A percentile compares a stretch with the other conserved stretches of the same genome.
Evolutionary conservation across 2,888 invertebrate genomes (phyloP).

Genomic region (Seira ritae): DNA sequence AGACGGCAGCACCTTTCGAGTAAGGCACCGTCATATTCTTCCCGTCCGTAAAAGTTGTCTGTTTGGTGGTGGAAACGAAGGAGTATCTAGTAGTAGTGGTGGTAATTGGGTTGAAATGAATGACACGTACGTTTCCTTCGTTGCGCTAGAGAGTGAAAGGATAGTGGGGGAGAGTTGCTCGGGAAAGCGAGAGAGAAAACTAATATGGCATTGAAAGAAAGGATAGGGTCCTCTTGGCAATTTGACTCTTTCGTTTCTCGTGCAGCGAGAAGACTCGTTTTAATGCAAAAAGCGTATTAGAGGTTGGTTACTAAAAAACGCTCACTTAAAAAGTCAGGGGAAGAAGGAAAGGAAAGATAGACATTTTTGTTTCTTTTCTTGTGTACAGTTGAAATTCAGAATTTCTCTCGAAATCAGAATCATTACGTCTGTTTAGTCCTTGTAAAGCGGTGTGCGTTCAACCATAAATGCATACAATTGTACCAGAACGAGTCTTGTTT

Average conservation of each 20-base stretch:
- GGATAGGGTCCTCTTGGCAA: conserved; percentile 31
- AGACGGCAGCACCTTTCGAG: conserved; percentile 58
- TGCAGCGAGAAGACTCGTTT: too few relatives aligned
- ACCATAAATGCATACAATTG: conserved; percentile 54
- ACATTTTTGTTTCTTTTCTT: too few relatives aligned
- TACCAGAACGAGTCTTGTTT: background rate
- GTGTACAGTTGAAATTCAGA: conserved; percentile 52
- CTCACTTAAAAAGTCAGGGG: too few relatives aligned
- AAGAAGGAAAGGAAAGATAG: conserved; percentile 33
- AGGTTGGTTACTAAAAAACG: too few relatives aligned
- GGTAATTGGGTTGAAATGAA: conserved; percentile 63
- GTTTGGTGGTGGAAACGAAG: conserved; percentile 29
- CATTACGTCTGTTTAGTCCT: too few relatives aligned
- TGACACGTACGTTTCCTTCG: conserved; percentile 60
- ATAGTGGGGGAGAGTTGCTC: too few relatives aligned
- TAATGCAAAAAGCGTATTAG: background rate
- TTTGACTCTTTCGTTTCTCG: conserved; percentile 34
- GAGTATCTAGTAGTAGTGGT: too few relatives aligned
- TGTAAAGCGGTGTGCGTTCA: conserved; percentile 52
- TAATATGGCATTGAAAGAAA: too few relatives aligned
- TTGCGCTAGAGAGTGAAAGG: conserved; percentile 29
- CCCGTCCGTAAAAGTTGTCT: conserved; percentile 28
- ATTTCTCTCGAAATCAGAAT: conserved; percentile 45
- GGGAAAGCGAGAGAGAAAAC: conserved; percentile 3
- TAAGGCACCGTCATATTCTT: too few relatives aligned